Evolutionary conservation across 2,113 vertebrate species (phyloP).

Genomic region (Ageneiosus marmoratus): DNA sequence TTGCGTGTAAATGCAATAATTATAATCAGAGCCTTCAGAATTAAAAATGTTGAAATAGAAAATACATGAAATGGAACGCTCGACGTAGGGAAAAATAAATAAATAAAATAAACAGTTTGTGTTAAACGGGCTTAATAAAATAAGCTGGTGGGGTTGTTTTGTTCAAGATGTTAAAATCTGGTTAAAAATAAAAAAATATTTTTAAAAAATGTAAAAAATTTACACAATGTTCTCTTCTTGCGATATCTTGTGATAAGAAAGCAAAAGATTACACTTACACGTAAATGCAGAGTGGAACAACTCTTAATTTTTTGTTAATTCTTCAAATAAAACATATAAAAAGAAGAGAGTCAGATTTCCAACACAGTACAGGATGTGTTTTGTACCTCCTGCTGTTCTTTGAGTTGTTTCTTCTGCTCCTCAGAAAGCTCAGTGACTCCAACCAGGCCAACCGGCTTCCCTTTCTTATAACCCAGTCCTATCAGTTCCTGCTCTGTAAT

Average conservation of each 20-base stretch:
- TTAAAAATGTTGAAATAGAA: background rate
- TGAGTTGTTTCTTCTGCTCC: slow-evolving; percentile 93
- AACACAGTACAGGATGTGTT: background rate
- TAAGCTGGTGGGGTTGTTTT: background rate
- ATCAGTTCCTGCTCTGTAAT: slow-evolving; percentile 88
- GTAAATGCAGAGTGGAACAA: background rate
- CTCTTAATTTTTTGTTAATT: background rate
- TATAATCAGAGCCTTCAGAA: background rate
- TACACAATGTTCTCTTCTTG: background rate
- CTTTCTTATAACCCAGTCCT: slow-evolving; percentile 93
- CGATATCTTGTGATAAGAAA: background rate
- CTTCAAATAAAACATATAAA: background rate
- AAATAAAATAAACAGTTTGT: background rate
- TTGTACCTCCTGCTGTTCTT: slow-evolving; percentile 94
- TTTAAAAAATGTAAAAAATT: no score
- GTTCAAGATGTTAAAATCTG: background rate
- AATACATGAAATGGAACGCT: background rate
- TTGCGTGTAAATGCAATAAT: background rate
- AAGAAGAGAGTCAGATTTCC: background rate
- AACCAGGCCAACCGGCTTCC: slow-evolving; percentile 91
- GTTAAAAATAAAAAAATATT: no score
- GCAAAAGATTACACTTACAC: background rate
- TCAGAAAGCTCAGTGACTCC: slow-evolving; percentile 94
- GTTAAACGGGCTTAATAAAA: background rate
- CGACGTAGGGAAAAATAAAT: background rate